Base-by-base conservation (phyloP, 2,113 vertebrate genomes). In the Zosterops lateralis region DNA sequence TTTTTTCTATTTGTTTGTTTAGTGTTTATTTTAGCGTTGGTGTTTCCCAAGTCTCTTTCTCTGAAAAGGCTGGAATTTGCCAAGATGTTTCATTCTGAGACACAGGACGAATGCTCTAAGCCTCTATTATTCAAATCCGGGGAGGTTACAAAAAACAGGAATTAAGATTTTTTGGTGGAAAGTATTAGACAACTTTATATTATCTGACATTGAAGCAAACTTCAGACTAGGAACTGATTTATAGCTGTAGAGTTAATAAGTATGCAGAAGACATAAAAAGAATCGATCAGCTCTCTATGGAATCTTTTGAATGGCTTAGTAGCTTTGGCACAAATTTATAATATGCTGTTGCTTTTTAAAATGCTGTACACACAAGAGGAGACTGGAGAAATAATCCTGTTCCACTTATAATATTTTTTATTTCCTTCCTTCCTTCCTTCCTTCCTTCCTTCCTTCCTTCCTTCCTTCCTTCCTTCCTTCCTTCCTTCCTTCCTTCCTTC, bases 261-360 rank as follows among this genome's bases (percentile, higher is more conserved):
- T 77, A 68, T 73, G 68, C 51, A 73, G 90, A 80, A 84, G 60
- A 86, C 54, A 68, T 92, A 57, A 86, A 91, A 94, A 80, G 19
- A 92, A 79, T 90, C 1, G 2, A 76, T 91, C 42, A 25, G 20
- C n/a, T 86, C 40, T 91, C 80, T 57, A 4, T 56, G 53, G 68
- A 86, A 38, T 56, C 28, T 76, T 85, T 88, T 68, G 58, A 64
- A 68, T 17, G 25, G n/a, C 50, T 86, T 68, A 76, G 76, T 65
- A 73, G 36, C 31, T 83, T 91, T 89, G 67, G 36, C 42, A 86
- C 17, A 40, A 60, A 57, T 76, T 50, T 64, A 34, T 83, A 75
- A 60, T 64, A 44, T 10, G n/a, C 14, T 25, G 4, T 44, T 80
- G 44, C n/a, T 68, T 83, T 90, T 89, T 79, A 72, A 92, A 91